Evolutionary conservation across 92 coral and sea anemone genomes (phyloP), one percentile per base, ranked within the genome.

Genomic region (Palythoa heliodiscus): DNA sequence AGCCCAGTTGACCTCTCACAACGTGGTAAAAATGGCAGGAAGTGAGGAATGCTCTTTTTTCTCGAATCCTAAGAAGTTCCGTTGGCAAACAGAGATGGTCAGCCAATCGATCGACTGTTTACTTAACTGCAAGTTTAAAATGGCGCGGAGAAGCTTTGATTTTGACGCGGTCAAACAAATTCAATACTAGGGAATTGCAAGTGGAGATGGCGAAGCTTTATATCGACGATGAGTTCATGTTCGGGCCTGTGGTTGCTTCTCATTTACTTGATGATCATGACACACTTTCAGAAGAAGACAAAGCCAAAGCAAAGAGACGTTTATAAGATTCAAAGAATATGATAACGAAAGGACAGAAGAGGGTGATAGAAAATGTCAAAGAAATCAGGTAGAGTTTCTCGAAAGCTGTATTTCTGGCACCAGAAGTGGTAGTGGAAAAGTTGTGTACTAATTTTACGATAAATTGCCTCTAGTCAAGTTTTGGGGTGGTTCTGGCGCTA

Each of bases 371-470:
- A 22, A 67, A 67, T 1, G 71, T 4, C 39, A 22, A 22, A 25
- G 71, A 20, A 8, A 11, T 67, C 11, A 24, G 71, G 16, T 0
- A 22, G 71, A 67, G 17, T 22, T 2, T 67, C 14, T 23, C 38
- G 14, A 67, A 22, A 25, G 71, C 43, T 61, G 88, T 87, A 54
- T 90, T 80, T 74, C 87, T 69, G 90, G 91, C 5, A 87, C 55
- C 63, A 83, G 86, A 67, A 83, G 82, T 77, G 88, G 86, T 52
- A 82, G 91, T 70, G 88, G 88, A n/a, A 87, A 90, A 76, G 70
- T 83, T 78, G 89, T 83, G 20, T 83, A 63, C 20, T 79, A 83
- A 70, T 71, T 83, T 80, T 89, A 87, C 73, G 92, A 87, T 24
- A 87, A 90, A 57, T 43, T 83, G 86, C n/a, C n/a, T n/a, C n/a